Evolutionary conservation across 1,140 invertebrate species (phyloP), one percentile per base, ranked within the genome.

Genomic region (Sitodiplosis mosellana): DNA sequence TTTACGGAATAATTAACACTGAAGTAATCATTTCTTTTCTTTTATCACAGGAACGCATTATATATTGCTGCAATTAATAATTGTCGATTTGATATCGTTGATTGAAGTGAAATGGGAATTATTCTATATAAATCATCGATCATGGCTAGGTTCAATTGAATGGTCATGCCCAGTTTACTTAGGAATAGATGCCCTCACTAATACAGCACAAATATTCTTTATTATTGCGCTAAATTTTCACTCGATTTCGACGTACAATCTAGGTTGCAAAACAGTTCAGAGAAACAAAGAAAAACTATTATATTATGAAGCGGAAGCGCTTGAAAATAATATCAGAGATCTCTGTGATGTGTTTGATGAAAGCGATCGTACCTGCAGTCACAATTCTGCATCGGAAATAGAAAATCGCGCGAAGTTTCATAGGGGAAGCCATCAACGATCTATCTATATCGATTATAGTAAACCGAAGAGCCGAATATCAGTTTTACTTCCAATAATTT

Each of bases 221-320:
- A 59, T 71, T 12, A 60, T 66, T 8, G 67, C 66, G 14, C 57
- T 72, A 37, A 69, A 70, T 27, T 63, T 74, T 41, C 73, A 75
- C 50, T 59, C 67, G 7, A 59, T 74, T n/a, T 69, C 72, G 1
- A 66, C 67, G 7, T 63, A 66, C 46, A 73, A 71, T 52, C 49
- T 71, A 2, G 62, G 70, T 56, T 53, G 64, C 49, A 56, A 60
- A 46, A 58, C 51, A 33, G 38, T 21, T 6, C 8, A 17, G 18
- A 12, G 19, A 14, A 40, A 38, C 5, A 68, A 64, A 51, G 43
- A 3, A 3, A 27, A 27, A 27, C 10, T 27, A 27, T 27, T 27
- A 27, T 10, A 27, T 10, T 27, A 3, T 27, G 27, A 27, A 27
- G 10, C 10, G 27, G 10, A 10, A 27, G 27, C 27, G 27, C 27